These are phyloP conservation scores for Megalurothrips usitatus DNA, from an alignment of 2,888 invertebrate species.

Conservation along the genomic window DNA sequence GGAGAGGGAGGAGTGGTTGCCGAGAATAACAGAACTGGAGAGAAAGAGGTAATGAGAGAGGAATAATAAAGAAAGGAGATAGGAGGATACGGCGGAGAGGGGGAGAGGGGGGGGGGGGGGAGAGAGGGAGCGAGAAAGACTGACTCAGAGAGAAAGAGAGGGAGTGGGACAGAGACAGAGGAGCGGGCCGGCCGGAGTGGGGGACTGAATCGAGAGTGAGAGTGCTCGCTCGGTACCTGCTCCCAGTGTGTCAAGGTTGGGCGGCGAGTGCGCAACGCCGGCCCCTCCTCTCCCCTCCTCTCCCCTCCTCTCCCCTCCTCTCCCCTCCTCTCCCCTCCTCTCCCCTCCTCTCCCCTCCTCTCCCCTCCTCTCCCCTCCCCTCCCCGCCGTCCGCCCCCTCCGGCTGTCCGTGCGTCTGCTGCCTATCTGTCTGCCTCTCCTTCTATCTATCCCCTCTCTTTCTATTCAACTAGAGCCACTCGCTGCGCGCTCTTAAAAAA, in stretches of 20 bases:
- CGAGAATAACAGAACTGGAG: background rate
- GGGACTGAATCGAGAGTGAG: conserved; percentile 18
- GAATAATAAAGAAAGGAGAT: background rate
- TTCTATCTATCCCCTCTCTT: background rate
- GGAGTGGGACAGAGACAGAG: background rate
- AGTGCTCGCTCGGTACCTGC: conserved; percentile 23
- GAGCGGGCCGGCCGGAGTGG: background rate
- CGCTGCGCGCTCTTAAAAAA: too few species aligned
- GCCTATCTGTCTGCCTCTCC: background rate
- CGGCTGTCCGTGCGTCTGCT: background rate
- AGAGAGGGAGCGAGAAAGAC: too few species aligned
- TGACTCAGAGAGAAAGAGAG: background rate
- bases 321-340: background rate
- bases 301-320: background rate
- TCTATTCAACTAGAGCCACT: too few species aligned
- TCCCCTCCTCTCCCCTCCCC: background rate
- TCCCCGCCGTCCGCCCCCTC: background rate
- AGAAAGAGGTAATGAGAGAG: background rate
- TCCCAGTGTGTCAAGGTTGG: conserved; percentile 19
- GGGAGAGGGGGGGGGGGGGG: background rate
- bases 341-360: background rate
- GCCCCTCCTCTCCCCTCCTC: background rate
- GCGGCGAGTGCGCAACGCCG: conserved; percentile 3
- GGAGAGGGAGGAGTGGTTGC: background rate
- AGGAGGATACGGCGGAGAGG: background rate